phyloP scores from a whole-genome alignment of 53 echinoderm and acorn worm species.

The Temnopleurus reevesii region DNA sequence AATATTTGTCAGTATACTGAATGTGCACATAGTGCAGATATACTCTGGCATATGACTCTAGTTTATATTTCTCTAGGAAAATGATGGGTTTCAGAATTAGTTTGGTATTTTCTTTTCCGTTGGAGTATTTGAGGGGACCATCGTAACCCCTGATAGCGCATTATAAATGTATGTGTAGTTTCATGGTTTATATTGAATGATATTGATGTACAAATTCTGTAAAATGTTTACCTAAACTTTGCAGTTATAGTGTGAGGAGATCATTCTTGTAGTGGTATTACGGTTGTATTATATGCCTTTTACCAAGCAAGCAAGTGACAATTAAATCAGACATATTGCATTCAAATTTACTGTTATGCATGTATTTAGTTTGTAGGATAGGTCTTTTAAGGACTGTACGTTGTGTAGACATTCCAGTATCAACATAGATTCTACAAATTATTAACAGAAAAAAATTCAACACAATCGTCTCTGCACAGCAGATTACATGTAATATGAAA shows the following conservation, averaged over 20 bases:
- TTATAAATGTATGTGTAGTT: not conserved
- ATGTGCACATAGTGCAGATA: not conserved
- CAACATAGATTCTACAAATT: not conserved
- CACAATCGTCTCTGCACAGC: not conserved
- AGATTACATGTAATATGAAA: not conserved
- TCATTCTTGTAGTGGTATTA: not conserved
- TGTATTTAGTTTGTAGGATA: not conserved
- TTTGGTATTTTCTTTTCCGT: not conserved
- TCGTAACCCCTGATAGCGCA: not conserved
- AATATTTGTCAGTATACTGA: not conserved
- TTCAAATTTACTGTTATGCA: not conserved
- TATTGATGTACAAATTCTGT: constrained; percentile 39
- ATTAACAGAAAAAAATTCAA: no score
- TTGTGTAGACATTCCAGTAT: constrained; percentile 43
- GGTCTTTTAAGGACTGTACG: not conserved
- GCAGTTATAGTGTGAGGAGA: not conserved
- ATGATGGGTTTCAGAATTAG: not conserved
- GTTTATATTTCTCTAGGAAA: not conserved
- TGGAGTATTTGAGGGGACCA: not conserved
- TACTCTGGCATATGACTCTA: not conserved
- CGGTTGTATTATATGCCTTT: not conserved
- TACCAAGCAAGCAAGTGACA: not conserved
- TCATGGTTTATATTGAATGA: constrained; percentile 2
- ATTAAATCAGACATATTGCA: not conserved
- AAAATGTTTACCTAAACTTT: not conserved